Evolutionary conservation across 2,113 vertebrate species (phyloP).

Genomic region (Eidolon helvum): DNA sequence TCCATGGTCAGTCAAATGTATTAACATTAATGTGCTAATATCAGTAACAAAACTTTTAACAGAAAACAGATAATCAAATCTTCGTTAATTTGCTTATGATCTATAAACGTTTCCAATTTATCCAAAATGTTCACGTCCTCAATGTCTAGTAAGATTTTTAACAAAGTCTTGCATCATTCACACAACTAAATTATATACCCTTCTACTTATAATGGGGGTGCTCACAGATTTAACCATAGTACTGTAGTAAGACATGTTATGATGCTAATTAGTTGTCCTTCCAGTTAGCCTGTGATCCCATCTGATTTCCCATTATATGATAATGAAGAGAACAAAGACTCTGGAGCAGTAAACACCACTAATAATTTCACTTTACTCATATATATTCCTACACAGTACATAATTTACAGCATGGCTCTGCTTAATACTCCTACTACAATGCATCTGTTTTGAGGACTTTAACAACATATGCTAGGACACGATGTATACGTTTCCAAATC

Average conservation of each 20-base stretch:
- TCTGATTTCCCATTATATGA: constrained; percentile 78
- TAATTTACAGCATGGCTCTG: neutral
- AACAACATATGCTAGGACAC: neutral
- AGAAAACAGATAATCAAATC: neutral
- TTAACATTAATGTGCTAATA: neutral
- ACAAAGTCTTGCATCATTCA: constrained; percentile 23
- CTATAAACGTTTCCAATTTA: neutral
- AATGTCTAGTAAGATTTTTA: constrained; percentile 17
- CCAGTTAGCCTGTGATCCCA: constrained; percentile 70
- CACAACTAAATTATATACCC: constrained; percentile 47
- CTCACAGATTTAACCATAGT: constrained; percentile 63
- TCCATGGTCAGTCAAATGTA: neutral
- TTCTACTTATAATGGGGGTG: constrained; percentile 45
- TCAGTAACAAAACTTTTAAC: neutral
- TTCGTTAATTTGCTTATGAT: neutral
- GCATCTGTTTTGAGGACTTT: neutral
- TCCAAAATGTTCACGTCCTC: constrained; percentile 36
- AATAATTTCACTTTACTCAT: neutral
- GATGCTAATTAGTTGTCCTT: constrained; percentile 70
- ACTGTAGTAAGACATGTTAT: constrained; percentile 53
- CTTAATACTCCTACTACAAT: neutral
- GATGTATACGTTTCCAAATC: constrained; percentile 34
- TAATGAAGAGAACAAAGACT: constrained; percentile 81
- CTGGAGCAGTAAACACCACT: neutral
- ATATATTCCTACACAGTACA: neutral